These are phyloP conservation scores for Ptychodera flava DNA, from an alignment of 35 echinoderm and acorn worm genomes.

Conservation along the genomic window DNA sequence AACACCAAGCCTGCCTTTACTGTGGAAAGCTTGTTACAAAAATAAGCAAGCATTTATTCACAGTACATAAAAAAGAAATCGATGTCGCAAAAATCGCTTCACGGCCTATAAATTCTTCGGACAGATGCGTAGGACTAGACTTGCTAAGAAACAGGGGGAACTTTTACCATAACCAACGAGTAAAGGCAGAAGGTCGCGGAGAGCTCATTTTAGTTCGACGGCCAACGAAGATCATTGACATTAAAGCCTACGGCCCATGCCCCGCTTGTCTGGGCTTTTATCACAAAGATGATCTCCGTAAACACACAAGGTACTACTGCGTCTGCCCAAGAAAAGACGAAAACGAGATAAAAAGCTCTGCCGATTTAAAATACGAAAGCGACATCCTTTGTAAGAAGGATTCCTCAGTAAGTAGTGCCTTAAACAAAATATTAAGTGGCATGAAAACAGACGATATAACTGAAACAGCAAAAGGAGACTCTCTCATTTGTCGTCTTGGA, in stretches of 20 bases:
- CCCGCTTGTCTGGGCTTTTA: conserved; percentile 28
- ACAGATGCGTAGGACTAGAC: conserved; percentile 16
- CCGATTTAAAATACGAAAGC: conserved; percentile 27
- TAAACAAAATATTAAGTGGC: no score
- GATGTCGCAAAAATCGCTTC: conserved; percentile 24
- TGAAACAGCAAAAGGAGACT: conserved; percentile 11
- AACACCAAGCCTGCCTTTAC: conserved; percentile 26
- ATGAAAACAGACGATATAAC: conserved; percentile 21
- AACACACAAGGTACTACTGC: conserved; percentile 24
- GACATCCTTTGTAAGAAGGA: conserved; percentile 9
- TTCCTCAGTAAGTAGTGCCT: neutral
- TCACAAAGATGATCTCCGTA: conserved; percentile 3
- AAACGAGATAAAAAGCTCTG: neutral
- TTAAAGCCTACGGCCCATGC: conserved; percentile 14
- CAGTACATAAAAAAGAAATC: conserved; percentile 17
- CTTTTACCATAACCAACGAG: conserved; percentile 24
- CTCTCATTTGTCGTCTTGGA: conserved; percentile 11
- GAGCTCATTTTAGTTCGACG: conserved; percentile 23
- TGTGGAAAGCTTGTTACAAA: conserved; percentile 21
- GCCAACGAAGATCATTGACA: conserved; percentile 6
- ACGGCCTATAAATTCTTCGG: conserved; percentile 3
- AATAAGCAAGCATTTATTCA: conserved; percentile 20
- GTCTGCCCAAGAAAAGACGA: conserved; percentile 2
- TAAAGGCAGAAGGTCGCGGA: neutral
- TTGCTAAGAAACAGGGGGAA: conserved; percentile 21